phyloP scores from a whole-genome alignment of 2,888 invertebrate species.

The Cabera pusaria region DNA sequence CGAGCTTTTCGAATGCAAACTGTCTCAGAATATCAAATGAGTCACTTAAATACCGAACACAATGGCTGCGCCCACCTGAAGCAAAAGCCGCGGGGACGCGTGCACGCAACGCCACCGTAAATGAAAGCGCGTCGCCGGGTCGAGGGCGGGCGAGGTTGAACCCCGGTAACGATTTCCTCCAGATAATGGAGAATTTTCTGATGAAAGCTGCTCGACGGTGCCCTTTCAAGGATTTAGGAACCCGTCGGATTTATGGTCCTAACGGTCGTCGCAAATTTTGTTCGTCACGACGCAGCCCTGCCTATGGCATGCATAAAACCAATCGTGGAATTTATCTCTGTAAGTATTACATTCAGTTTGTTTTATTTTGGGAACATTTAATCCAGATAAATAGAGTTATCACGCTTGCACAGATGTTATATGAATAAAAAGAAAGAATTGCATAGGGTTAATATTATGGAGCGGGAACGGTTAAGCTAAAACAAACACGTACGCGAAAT shows the following conservation, averaged over 20 bases:
- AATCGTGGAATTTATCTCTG: slow-evolving; percentile 42
- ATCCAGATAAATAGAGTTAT: slow-evolving; percentile 57
- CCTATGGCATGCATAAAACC: slow-evolving; percentile 60
- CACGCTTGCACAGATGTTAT: slow-evolving; percentile 56
- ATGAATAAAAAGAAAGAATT: slow-evolving; percentile 55
- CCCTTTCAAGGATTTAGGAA: slow-evolving; percentile 76
- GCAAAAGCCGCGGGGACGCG: slow-evolving; percentile 74
- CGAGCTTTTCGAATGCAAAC: slow-evolving; percentile 75
- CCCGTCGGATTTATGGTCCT: slow-evolving; percentile 66
- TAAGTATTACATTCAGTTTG: slow-evolving; percentile 49
- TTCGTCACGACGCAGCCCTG: slow-evolving; percentile 60
- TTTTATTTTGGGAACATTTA: too few relatives aligned
- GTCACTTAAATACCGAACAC: slow-evolving; percentile 80
- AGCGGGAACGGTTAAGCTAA: slow-evolving; percentile 56
- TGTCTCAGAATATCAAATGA: slow-evolving; percentile 82
- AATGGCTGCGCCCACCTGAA: slow-evolving; percentile 80
- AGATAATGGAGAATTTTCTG: slow-evolving; percentile 81
- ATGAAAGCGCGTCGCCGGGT: slow-evolving; percentile 70
- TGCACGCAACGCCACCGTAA: slow-evolving; percentile 79
- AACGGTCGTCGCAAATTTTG: slow-evolving; percentile 66
- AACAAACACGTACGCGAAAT: slow-evolving; percentile 67
- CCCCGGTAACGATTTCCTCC: slow-evolving; percentile 80
- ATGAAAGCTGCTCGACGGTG: slow-evolving; percentile 73
- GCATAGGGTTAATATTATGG: slow-evolving; percentile 60
- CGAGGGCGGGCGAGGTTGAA: slow-evolving; percentile 71